A percentile compares a stretch with the other conserved stretches of the same genome.
Conservation (phyloP, 2,888 invertebrate genomes). For the Neocrepidodera transversa region DNA sequence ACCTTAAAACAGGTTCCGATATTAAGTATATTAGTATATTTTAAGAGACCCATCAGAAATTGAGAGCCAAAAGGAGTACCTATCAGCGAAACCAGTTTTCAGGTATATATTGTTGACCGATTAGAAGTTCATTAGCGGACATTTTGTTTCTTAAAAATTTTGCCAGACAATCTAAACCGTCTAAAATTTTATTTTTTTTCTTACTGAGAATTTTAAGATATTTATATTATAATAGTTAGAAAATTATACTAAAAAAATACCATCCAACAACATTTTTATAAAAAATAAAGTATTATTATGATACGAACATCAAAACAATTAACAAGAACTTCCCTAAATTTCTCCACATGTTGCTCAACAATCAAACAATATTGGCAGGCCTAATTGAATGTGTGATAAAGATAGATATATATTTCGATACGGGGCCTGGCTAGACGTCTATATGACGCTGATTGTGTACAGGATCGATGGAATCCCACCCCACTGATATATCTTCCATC, state of each 20-base stretch:
- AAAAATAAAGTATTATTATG: too few species aligned
- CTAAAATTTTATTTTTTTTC: too few species aligned
- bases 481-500: conserved; percentile 36
- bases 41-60: neutral
- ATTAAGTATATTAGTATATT: neutral
- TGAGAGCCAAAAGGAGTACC: conserved; percentile 1
- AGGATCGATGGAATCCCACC: conserved; percentile 56
- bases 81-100: conserved; percentile 35
- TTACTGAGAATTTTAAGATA: too few species aligned
- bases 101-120: conserved; percentile 31
- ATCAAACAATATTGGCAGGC: conserved; percentile 36
- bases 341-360: conserved; percentile 31
- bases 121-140: conserved; percentile 36
- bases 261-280: too few species aligned
- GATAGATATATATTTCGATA: conserved; percentile 46
- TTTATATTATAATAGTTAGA: too few species aligned
- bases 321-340: neutral
- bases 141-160: conserved; percentile 32
- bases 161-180: conserved; percentile 13
- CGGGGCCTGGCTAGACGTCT: conserved; percentile 57
- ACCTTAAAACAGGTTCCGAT: neutral
- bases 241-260: too few species aligned
- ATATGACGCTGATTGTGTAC: conserved; percentile 55
- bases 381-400: conserved; percentile 50
- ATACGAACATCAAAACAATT: too few species aligned